Conservation (phyloP, 2,113 vertebrate species). For the Cochlearius cochlearius region DNA sequence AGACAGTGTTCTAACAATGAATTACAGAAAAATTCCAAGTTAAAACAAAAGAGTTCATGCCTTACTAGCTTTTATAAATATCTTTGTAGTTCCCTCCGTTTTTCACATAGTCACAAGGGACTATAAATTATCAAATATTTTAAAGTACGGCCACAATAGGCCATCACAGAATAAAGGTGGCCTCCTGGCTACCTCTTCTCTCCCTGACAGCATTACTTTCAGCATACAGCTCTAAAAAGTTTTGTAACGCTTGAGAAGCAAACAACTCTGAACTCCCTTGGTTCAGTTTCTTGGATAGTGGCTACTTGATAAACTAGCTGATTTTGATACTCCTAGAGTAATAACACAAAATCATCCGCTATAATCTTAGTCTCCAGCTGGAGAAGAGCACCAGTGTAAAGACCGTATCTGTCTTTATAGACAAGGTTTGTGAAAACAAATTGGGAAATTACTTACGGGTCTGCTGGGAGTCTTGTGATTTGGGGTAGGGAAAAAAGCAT, state of each 20-base stretch:
- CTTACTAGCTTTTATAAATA: background rate
- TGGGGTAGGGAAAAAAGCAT: background rate
- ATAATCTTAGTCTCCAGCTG: constrained; percentile 20
- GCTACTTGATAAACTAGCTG: constrained; percentile 22
- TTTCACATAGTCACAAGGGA: background rate
- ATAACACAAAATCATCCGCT: constrained; percentile 52
- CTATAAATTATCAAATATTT: background rate
- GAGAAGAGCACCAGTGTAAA: constrained; percentile 9
- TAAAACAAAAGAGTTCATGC: background rate
- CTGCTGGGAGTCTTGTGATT: background rate
- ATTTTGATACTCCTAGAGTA: too few species aligned
- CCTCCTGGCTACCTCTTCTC: background rate
- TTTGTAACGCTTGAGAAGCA: constrained; percentile 3
- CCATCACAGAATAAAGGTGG: background rate
- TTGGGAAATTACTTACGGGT: background rate
- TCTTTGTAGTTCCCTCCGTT: background rate
- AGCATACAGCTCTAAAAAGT: background rate
- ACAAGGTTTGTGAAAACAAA: constrained; percentile 30
- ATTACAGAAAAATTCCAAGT: too few species aligned
- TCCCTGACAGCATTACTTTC: background rate
- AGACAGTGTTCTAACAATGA: background rate
- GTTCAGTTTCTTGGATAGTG: background rate
- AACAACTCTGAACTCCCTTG: background rate
- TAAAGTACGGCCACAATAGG: background rate
- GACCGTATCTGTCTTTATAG: background rate